phyloP scores from a whole-genome alignment of 2,888 invertebrate species.

The Willowsia nigromaculata region DNA sequence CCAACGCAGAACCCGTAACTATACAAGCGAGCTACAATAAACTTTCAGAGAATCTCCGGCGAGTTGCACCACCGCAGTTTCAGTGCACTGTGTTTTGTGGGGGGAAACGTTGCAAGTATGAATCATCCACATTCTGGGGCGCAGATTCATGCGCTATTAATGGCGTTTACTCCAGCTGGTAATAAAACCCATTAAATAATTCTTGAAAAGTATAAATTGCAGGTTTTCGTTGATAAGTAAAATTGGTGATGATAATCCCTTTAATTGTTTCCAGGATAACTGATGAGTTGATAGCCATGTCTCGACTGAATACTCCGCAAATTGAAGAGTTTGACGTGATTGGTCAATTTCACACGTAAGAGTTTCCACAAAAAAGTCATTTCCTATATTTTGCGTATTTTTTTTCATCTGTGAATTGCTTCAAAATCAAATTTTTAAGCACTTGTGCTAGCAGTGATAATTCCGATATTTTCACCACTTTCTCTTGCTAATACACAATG shows the following conservation, averaged over 20 bases:
- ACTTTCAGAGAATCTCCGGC: conserved; percentile 83
- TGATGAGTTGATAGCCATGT: conserved; percentile 93
- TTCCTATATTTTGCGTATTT: too few relatives aligned
- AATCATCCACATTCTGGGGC: conserved; percentile 85
- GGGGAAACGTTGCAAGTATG: conserved; percentile 90
- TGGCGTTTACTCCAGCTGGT: conserved; percentile 93
- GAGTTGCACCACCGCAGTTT: conserved; percentile 85
- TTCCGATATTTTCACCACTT: too few relatives aligned
- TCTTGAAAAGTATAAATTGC: too few relatives aligned
- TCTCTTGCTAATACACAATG: too few relatives aligned
- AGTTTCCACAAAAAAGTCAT: conserved; percentile 38
- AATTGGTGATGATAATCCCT: background rate
- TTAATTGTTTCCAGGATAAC: too few relatives aligned
- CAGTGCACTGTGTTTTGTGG: conserved; percentile 93
- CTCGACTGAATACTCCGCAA: conserved; percentile 88
- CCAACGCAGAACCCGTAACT: conserved; percentile 76
- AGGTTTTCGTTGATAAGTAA: background rate
- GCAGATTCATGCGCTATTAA: conserved; percentile 86
- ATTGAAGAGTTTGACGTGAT: conserved; percentile 89
- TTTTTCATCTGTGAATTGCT: too few relatives aligned
- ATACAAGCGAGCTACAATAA: conserved; percentile 80
- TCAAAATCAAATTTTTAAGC: too few relatives aligned
- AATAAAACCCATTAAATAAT: too few relatives aligned
- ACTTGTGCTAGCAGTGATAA: too few relatives aligned
- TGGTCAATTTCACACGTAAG: conserved; percentile 87